Base-by-base conservation (phyloP, 2,888 invertebrate genomes). In the Melinaea menophilus region DNA sequence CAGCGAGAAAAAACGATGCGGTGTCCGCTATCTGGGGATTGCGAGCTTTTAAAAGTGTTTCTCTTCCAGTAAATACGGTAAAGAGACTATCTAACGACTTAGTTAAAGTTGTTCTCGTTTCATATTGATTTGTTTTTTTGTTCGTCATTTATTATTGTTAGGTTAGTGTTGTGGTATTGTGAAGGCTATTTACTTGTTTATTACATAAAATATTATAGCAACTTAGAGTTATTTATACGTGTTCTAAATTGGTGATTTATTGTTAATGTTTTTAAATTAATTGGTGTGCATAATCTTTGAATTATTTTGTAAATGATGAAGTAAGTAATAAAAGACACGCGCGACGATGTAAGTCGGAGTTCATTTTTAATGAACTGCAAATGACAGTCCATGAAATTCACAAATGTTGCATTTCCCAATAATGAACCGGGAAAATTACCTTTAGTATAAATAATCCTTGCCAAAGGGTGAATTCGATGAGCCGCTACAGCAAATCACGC, bases 371-470 rank as follows among this genome's bases (percentile, higher is more conserved):
- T 88, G 86, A 86, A 83, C 88, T 88, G 88, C 81, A 86, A 88
- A 88, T 82, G 83, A 84, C 84, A 82, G 78, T 78, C 76, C 74
- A 78, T 82, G 84, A 86, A 85, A 85, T 86, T 83, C 84, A 80
- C 84, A 85, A 89, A 89, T 87, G 89, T 85, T 82, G 84, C 86
- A 86, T 87, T 89, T 83, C 81, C 87, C 89, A 86, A 87, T 90
- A 90, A 90, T 90, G 86, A 89, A 88, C 90, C 82, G 75, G 81
- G 81, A 75, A 88, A 88, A 90, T 90, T 90, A 90, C 88, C 87
- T 88, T 84, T 86, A 86, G 84, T 88, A 86, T 90, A 90, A 90
- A 90, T 88, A 90, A 90, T 88, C 88, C 86, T 79, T 82, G 85
- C 84, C 84, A 88, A 86, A 86, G 88, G 89, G 88, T 85, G 88